These are phyloP conservation scores for Athripsodes cinereus DNA, from an alignment of 2,888 invertebrate genomes.

Conservation along the genomic window DNA sequence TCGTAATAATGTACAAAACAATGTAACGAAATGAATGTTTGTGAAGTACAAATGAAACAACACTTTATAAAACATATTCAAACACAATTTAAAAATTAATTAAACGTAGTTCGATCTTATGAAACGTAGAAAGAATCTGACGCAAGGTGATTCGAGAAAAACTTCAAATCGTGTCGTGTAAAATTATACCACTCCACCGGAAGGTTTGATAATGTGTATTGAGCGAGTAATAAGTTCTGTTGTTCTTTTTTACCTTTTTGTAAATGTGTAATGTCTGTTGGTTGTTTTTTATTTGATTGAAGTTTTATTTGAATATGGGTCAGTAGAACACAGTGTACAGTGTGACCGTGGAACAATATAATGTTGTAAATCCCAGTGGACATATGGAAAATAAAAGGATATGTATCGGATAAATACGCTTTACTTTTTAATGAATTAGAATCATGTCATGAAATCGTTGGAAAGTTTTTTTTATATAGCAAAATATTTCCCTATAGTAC, in stretches of 20 bases:
- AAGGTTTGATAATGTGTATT: too few relatives aligned
- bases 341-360: constrained; percentile 12
- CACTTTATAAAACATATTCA: background rate
- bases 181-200: too few relatives aligned
- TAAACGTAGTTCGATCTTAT: background rate
- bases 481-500: too few relatives aligned
- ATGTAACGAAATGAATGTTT: background rate
- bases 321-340: constrained; percentile 12
- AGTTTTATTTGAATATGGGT: constrained; percentile 11
- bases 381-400: background rate
- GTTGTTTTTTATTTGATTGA: background rate
- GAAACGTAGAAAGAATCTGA: background rate
- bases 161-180: too few relatives aligned
- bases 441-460: too few relatives aligned
- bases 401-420: too few relatives aligned
- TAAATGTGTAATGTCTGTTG: background rate
- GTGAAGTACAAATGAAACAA: background rate
- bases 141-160: background rate
- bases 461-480: too few relatives aligned
- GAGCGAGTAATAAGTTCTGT: too few relatives aligned
- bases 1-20: background rate
- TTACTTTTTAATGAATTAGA: too few relatives aligned
- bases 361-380: constrained; percentile 11
- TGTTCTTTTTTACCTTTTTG: background rate
- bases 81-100: background rate